phyloP scores from a whole-genome alignment of 2,797 vertebrate genomes.

The Sebastes nivosus region DNA sequence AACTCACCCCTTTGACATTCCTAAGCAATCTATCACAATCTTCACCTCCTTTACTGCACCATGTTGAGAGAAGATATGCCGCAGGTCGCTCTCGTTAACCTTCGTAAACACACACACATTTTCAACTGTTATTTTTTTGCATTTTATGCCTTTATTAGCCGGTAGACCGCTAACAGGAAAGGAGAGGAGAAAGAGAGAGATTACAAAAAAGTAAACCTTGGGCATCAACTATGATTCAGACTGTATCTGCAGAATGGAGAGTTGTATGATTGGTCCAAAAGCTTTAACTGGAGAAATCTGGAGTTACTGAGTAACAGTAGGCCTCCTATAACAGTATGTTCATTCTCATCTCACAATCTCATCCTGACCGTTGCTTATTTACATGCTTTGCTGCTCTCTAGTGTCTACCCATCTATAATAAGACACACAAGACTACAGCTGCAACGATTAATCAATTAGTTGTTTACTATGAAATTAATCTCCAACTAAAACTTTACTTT shows the following conservation, averaged over 20 bases:
- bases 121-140: no score
- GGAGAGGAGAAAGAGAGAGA: no score
- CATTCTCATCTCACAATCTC: background rate
- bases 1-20: slow-evolving; percentile 88
- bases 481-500: no score
- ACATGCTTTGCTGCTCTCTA: background rate
- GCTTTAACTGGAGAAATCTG: background rate
- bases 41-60: slow-evolving; percentile 90
- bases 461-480: no score
- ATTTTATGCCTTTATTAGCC: no score
- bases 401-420: background rate
- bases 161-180: no score
- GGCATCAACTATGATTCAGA: background rate
- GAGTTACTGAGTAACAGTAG: background rate
- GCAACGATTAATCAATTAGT: no score
- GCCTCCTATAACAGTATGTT: background rate
- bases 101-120: slow-evolving; percentile 47
- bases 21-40: slow-evolving; percentile 86
- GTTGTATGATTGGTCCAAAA: background rate
- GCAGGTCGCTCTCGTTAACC: slow-evolving; percentile 87
- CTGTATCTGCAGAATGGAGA: background rate
- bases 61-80: slow-evolving; percentile 85
- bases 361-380: background rate
- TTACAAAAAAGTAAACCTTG: background rate
- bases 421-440: background rate